Evolutionary conservation across 2,888 invertebrate genomes (phyloP).

Genomic region (Melanchra persicariae): DNA sequence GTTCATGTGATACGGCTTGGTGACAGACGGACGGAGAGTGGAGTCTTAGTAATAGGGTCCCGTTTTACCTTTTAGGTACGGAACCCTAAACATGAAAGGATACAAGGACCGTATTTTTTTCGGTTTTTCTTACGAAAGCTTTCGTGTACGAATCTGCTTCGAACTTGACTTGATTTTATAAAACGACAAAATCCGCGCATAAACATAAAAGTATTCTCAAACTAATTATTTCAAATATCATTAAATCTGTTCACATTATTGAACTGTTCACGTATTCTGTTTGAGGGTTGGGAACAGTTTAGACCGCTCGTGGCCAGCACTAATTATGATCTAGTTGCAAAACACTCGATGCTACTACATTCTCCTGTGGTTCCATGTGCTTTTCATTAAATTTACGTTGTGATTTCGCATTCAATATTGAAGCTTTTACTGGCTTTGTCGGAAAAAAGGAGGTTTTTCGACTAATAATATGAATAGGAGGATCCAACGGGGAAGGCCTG

Average conservation of each 20-base stretch:
- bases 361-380: slow-evolving; percentile 25
- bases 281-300: slow-evolving; percentile 27
- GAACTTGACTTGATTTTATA: too few species aligned
- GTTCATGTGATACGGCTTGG: too few species aligned
- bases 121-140: too few species aligned
- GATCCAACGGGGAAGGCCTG: too few species aligned
- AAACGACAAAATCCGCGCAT: too few species aligned
- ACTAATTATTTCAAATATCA: neutral
- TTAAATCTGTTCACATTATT: neutral
- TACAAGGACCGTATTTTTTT: too few species aligned
- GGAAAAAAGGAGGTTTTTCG: neutral
- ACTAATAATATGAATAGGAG: too few species aligned
- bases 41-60: too few species aligned
- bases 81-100: too few species aligned
- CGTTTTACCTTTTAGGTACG: too few species aligned
- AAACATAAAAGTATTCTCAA: neutral
- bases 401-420: neutral
- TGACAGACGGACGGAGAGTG: too few species aligned
- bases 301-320: slow-evolving; percentile 1
- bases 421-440: neutral
- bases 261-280: slow-evolving; percentile 41
- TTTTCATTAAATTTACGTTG: slow-evolving; percentile 2
- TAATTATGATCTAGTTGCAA: slow-evolving; percentile 53
- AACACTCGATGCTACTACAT: slow-evolving; percentile 20
- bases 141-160: too few species aligned